phyloP scores from a whole-genome alignment of 2,888 invertebrate species.

The Drosophila mimica region DNA sequence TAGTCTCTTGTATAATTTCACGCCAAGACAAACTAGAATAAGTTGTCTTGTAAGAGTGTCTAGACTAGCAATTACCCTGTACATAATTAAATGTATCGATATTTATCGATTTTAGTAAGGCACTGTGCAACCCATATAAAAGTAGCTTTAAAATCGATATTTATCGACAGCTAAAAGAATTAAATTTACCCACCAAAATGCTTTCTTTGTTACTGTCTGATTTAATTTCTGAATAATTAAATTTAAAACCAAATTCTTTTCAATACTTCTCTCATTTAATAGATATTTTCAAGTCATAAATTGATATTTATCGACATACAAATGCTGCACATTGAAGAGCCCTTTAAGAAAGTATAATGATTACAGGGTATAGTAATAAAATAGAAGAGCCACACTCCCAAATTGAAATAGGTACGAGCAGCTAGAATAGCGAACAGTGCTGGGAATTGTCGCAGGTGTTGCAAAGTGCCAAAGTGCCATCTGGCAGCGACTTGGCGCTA shows the following conservation, averaged over 20 bases:
- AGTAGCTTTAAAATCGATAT: background rate
- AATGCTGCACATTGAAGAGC: background rate
- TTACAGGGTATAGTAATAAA: conserved; percentile 23
- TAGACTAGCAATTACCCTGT: background rate
- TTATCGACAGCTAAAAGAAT: background rate
- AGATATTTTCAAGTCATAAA: background rate
- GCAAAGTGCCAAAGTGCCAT: conserved; percentile 72
- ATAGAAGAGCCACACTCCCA: conserved; percentile 21
- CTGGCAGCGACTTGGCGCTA: conserved; percentile 40
- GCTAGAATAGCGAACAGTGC: conserved; percentile 24
- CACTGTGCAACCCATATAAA: background rate
- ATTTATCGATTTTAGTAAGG: background rate
- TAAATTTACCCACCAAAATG: background rate
- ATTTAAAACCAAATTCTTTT: background rate
- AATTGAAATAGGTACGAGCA: conserved; percentile 24
- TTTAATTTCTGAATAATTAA: background rate
- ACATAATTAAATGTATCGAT: background rate
- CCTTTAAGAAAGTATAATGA: background rate
- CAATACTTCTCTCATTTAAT: background rate
- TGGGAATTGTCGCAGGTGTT: conserved; percentile 82
- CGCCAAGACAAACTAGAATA: conserved; percentile 49
- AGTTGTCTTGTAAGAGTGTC: background rate
- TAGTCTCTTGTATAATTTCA: conserved; percentile 66
- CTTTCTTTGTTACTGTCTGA: background rate
- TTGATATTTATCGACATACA: background rate